Evolutionary conservation across 2,888 invertebrate species (phyloP).

Genomic region (Noctua pronuba): DNA sequence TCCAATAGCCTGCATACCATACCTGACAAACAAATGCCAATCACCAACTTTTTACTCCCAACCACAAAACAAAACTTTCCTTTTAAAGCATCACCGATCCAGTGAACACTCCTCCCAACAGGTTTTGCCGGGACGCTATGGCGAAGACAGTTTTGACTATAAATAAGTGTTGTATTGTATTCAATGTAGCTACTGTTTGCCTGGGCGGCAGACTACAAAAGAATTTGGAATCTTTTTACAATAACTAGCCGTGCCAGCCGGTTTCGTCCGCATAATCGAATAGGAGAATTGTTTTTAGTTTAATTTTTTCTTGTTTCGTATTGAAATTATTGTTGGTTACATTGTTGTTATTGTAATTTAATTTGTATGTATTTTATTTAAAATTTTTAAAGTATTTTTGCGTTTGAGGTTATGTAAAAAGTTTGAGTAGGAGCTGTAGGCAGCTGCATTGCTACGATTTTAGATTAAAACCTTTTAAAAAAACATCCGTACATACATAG

Average conservation of each 20-base stretch:
- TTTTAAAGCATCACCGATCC: conserved; percentile 27
- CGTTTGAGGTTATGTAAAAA: conserved; percentile 3
- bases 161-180: conserved; percentile 90
- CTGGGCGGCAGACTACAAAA: conserved; percentile 86
- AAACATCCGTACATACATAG: not conserved
- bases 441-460: conserved; percentile 14
- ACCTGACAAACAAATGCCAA: conserved; percentile 13
- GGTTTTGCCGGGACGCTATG: conserved; percentile 85
- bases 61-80: conserved; percentile 21
- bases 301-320: conserved; percentile 31
- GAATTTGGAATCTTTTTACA: conserved; percentile 87
- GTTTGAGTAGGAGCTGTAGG: not conserved
- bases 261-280: conserved; percentile 64
- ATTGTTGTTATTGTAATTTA: conserved; percentile 52
- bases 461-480: not conserved
- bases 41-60: conserved; percentile 6
- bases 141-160: conserved; percentile 89
- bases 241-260: conserved; percentile 72
- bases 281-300: conserved; percentile 64
- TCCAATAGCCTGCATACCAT: not conserved
- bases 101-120: conserved; percentile 71
- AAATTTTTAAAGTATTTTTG: not conserved
- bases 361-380: conserved; percentile 34
- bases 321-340: conserved; percentile 46
- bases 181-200: conserved; percentile 88